Percentiles rank a stretch among this genome's conserved stretches.
These are phyloP conservation scores for Prorops nasuta DNA, from an alignment of 1,140 invertebrate genomes.

Conservation along the genomic window DNA sequence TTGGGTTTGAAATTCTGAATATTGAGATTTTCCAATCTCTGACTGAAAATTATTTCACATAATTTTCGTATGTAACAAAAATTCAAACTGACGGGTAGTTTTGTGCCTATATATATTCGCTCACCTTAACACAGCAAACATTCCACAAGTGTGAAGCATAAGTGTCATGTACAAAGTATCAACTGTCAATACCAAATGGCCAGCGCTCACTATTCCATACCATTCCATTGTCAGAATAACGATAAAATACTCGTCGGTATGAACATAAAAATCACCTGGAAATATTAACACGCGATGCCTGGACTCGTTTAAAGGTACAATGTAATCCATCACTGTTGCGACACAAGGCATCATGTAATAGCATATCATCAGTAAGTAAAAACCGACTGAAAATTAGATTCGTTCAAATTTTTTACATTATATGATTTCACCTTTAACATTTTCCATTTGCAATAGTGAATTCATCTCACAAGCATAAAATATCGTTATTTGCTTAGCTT, in stretches of 20 bases:
- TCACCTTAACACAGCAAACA: neutral
- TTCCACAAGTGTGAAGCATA: neutral
- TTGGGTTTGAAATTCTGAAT: neutral
- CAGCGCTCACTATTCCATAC: neutral
- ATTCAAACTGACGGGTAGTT: neutral
- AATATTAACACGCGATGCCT: neutral
- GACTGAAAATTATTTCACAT: neutral
- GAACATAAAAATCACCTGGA: neutral
- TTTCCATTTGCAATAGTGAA: neutral
- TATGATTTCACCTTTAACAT: too few species aligned
- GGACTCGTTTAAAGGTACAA: neutral
- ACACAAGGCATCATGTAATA: too few species aligned
- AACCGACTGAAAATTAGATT: neutral
- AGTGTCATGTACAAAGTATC: neutral
- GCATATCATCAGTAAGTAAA: neutral
- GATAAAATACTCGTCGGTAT: neutral
- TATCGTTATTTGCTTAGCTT: neutral
- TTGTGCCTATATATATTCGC: too few species aligned
- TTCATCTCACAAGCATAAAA: neutral
- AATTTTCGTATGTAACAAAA: neutral
- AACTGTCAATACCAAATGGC: neutral
- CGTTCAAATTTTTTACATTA: too few species aligned
- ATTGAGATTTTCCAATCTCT: neutral
- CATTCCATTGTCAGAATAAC: neutral
- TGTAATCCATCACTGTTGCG: too few species aligned